Base-by-base conservation (phyloP, 2,888 invertebrate species). In the Trachelus iudaicus region DNA sequence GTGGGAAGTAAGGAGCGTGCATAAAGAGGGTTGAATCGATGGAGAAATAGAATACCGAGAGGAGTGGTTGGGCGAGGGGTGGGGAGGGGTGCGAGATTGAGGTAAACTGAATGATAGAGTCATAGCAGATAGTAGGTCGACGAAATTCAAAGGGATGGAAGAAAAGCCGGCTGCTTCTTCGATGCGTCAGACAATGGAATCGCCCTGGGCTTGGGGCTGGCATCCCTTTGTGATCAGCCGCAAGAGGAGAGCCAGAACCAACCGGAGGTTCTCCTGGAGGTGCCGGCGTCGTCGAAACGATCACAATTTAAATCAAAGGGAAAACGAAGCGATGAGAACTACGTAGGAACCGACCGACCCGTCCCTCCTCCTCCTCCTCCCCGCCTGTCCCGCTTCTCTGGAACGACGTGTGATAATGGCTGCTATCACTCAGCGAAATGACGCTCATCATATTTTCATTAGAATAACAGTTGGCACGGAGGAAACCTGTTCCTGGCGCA, bases 401-500 rank as follows among this genome's bases (percentile, higher is more conserved):
- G 83, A 80, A 80, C 82, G 85, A 86, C 87, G 84, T 81, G 73
- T 80, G 80, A 78, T 85, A 83, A 85, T 87, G 85, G 78, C 80
- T 76, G 81, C 82, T 83, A 86, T 85, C 87, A 82, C 82, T 84
- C 83, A 80, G 80, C 80, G 78, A 80, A 85, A 85, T 79, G 83
- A 83, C 84, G 82, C 85, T 84, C 84, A 82, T 85, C 85, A 85
- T 87, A 85, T 85, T 85, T 85, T 85, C 84, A 85, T 87, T 83
- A 83, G 87, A 83, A 83, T 84, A 87, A 83, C 83, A 81, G 71
- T 71, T 34, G 56, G 56, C 23, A 56, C 56, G 56, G 23, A 56
- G 56, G 56, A 23, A 56, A 56, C 56, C 56, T 23, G 56, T 56
- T 56, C 56, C 23, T 56, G 56, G 56, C 23, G 56, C 56, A 56